phyloP scores from a whole-genome alignment of 2,113 vertebrate genomes.

The Polypterus bichir region DNA sequence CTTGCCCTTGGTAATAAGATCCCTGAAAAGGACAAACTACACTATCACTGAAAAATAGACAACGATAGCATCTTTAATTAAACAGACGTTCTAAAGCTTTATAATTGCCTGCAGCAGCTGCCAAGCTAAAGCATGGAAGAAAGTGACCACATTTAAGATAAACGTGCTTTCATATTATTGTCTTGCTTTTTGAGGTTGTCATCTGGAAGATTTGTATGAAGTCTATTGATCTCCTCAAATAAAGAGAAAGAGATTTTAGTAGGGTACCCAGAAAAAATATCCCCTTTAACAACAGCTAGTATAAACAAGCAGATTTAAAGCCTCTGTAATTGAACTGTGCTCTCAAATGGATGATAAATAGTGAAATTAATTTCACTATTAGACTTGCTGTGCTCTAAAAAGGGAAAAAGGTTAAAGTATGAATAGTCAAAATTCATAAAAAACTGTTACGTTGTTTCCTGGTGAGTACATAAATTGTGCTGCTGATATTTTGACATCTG shows the following conservation, averaged over 20 bases:
- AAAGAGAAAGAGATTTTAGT: not conserved
- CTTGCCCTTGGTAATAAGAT: conserved; percentile 5
- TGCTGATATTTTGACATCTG: no score
- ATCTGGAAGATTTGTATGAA: not conserved
- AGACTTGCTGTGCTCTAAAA: not conserved
- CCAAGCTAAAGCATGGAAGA: conserved; percentile 16
- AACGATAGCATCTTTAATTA: conserved; percentile 38
- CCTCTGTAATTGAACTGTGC: not conserved
- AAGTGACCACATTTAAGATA: not conserved
- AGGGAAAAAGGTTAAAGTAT: no score
- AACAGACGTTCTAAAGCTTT: conserved; percentile 23
- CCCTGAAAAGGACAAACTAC: conserved; percentile 13
- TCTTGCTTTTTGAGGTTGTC: not conserved
- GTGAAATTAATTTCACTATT: not conserved
- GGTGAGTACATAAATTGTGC: no score
- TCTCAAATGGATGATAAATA: conserved; percentile 1
- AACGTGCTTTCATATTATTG: not conserved
- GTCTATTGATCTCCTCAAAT: not conserved
- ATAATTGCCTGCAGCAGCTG: conserved; percentile 33
- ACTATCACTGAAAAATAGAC: conserved; percentile 13
- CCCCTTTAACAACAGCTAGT: not conserved
- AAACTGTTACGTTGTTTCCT: no score
- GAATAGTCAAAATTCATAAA: no score
- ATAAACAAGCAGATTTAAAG: not conserved
- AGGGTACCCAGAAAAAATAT: not conserved